Percentiles rank a stretch among this genome's conserved stretches.
Conservation (phyloP, 2,888 invertebrate genomes). For the Dryococelus australis region DNA sequence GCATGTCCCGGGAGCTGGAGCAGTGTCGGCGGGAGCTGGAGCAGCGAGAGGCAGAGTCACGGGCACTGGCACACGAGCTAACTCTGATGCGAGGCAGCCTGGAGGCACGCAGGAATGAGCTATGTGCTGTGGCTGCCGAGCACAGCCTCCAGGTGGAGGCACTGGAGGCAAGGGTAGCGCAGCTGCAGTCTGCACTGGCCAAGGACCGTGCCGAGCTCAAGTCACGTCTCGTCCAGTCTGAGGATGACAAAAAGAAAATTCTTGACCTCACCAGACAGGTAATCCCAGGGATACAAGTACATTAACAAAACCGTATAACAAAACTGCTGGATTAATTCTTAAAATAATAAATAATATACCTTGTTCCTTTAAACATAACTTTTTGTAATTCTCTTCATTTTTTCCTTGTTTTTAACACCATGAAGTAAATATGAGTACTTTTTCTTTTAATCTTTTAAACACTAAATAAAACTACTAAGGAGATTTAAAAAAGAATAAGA, state of each 20-base stretch:
- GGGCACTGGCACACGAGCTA: too few relatives aligned
- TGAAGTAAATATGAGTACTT: too few relatives aligned
- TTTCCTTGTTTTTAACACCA: too few relatives aligned
- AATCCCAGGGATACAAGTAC: not conserved
- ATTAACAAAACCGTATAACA: not conserved
- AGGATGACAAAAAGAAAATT: constrained; percentile 68
- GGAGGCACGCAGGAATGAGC: constrained; percentile 37
- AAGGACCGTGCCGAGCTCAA: constrained; percentile 63
- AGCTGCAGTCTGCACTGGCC: constrained; percentile 48
- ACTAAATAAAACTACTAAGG: too few relatives aligned
- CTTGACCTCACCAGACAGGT: constrained; percentile 77
- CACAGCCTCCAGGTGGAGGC: constrained; percentile 41
- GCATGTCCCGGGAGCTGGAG: too few relatives aligned
- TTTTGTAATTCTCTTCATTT: too few relatives aligned
- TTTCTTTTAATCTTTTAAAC: too few relatives aligned
- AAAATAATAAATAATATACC: not conserved
- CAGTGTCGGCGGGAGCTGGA: too few relatives aligned
- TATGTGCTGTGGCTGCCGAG: constrained; percentile 35
- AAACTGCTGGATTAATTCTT: not conserved
- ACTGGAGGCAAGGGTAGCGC: constrained; percentile 44
- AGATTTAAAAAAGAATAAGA: too few relatives aligned
- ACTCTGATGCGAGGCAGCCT: constrained; percentile 3
- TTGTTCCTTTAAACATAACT: too few relatives aligned
- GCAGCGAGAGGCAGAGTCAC: too few relatives aligned
- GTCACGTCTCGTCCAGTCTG: not conserved